A percentile compares a stretch with the other conserved stretches of the same genome.
Evolutionary conservation across 2,888 invertebrate species (phyloP).

Genomic region (Marasmarcha lunaedactyla): DNA sequence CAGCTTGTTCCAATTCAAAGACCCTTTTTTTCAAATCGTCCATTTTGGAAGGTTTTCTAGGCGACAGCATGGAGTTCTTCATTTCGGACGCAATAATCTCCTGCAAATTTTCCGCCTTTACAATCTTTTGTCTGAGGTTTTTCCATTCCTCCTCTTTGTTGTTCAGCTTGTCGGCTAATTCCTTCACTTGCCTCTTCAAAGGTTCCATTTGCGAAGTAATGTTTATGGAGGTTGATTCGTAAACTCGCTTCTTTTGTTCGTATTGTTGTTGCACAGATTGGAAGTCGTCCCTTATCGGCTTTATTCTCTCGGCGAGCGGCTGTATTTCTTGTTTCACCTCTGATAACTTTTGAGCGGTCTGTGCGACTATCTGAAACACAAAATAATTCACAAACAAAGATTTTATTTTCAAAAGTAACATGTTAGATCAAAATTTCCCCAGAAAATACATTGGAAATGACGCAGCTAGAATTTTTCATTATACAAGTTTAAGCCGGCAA

Average conservation of each 20-base stretch:
- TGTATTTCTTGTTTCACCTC: constrained; percentile 60
- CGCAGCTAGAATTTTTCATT: background rate
- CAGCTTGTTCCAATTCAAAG: constrained; percentile 69
- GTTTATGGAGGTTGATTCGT: constrained; percentile 74
- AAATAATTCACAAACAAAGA: constrained; percentile 14
- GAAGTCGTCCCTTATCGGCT: constrained; percentile 74
- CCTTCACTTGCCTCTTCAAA: constrained; percentile 62
- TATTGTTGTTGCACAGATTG: constrained; percentile 75
- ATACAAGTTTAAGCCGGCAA: background rate
- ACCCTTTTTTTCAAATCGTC: constrained; percentile 74
- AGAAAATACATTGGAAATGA: background rate
- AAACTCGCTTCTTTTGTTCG: constrained; percentile 76
- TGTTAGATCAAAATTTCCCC: no score
- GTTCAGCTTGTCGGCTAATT: constrained; percentile 62
- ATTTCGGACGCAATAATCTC: constrained; percentile 63
- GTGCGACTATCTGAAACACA: constrained; percentile 65
- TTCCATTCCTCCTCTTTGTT: constrained; percentile 66
- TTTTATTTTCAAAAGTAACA: constrained; percentile 3
- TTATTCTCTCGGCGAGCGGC: constrained; percentile 63
- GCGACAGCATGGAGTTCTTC: constrained; percentile 63
- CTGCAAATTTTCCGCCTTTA: constrained; percentile 65
- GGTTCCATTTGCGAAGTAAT: constrained; percentile 69
- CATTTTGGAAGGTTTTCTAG: constrained; percentile 64
- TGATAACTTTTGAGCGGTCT: constrained; percentile 69
- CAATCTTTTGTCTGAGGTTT: constrained; percentile 63